Conservation (phyloP, 2,888 invertebrate species). For the Dynastes grantii region DNA sequence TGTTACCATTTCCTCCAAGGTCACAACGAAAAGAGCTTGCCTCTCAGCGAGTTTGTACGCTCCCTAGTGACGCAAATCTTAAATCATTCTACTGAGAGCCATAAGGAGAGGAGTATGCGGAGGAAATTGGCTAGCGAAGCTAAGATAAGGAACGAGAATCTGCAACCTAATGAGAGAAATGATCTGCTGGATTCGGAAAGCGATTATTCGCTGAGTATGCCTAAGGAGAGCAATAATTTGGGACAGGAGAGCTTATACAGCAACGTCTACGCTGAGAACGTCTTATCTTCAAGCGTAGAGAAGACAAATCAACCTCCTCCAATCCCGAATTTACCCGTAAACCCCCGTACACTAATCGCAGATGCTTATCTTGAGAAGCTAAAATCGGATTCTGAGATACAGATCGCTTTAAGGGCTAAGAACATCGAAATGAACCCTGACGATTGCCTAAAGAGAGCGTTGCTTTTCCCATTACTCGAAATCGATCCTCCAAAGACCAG, state of each 20-base stretch:
- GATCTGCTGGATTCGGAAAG: constrained; percentile 44
- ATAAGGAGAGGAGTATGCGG: constrained; percentile 69
- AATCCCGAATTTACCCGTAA: constrained; percentile 72
- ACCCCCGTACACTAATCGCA: constrained; percentile 78
- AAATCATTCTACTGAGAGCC: constrained; percentile 76
- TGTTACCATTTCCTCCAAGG: constrained; percentile 93
- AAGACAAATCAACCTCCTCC: constrained; percentile 68
- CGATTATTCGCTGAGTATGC: constrained; percentile 47
- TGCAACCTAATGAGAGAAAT: background rate
- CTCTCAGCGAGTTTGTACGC: constrained; percentile 88
- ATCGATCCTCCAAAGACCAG: constrained; percentile 90
- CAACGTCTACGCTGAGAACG: constrained; percentile 64
- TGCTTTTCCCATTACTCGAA: constrained; percentile 89
- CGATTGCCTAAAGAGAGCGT: constrained; percentile 90
- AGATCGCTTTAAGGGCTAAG: constrained; percentile 85
- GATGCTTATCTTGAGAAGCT: constrained; percentile 87
- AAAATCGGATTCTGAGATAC: constrained; percentile 85
- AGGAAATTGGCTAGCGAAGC: constrained; percentile 64
- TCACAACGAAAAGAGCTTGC: constrained; percentile 88
- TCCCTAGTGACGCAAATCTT: constrained; percentile 89
- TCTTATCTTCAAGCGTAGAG: constrained; percentile 61
- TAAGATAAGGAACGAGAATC: constrained; percentile 31
- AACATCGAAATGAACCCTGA: constrained; percentile 91
- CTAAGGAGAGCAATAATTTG: constrained; percentile 56
- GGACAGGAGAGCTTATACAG: constrained; percentile 65